These are phyloP conservation scores for Rosalia funebris DNA, from an alignment of 2,888 invertebrate species.

Conservation along the genomic window DNA sequence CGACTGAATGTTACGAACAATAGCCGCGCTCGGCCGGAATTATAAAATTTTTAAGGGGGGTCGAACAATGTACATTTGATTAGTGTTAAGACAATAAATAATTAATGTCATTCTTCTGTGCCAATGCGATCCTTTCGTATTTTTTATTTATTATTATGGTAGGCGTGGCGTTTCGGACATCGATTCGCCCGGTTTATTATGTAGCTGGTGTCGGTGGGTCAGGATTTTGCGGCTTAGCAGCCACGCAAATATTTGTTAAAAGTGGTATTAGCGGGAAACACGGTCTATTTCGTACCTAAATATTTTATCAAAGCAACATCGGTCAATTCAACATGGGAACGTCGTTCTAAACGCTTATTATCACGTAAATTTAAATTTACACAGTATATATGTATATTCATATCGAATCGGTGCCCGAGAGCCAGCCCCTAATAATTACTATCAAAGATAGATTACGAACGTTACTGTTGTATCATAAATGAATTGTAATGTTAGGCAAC, in stretches of 20 bases:
- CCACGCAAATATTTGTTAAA: too few species aligned
- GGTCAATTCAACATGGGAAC: too few species aligned
- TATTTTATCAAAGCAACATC: too few species aligned
- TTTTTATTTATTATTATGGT: background rate
- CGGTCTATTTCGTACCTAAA: too few species aligned
- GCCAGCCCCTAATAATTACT: too few species aligned
- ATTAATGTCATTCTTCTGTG: conserved; percentile 20
- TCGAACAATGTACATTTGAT: conserved; percentile 26
- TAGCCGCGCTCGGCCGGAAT: too few species aligned
- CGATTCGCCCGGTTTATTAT: background rate
- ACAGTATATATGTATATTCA: too few species aligned
- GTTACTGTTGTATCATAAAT: conserved; percentile 12
- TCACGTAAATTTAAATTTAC: too few species aligned
- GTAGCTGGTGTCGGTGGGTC: conserved; percentile 8
- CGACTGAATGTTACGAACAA: conserved; percentile 56
- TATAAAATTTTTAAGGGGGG: conserved; percentile 44
- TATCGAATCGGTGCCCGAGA: too few species aligned
- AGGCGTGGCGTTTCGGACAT: conserved; percentile 1
- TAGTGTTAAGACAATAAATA: conserved; percentile 27
- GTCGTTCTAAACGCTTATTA: too few species aligned
- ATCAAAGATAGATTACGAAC: too few species aligned
- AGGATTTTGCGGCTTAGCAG: background rate
- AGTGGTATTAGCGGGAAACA: too few species aligned
- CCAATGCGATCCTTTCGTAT: conserved; percentile 14
- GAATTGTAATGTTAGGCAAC: conserved; percentile 30